Evolutionary conservation across 1,140 invertebrate genomes (phyloP).

Genomic region (Heterodera schachtii): DNA sequence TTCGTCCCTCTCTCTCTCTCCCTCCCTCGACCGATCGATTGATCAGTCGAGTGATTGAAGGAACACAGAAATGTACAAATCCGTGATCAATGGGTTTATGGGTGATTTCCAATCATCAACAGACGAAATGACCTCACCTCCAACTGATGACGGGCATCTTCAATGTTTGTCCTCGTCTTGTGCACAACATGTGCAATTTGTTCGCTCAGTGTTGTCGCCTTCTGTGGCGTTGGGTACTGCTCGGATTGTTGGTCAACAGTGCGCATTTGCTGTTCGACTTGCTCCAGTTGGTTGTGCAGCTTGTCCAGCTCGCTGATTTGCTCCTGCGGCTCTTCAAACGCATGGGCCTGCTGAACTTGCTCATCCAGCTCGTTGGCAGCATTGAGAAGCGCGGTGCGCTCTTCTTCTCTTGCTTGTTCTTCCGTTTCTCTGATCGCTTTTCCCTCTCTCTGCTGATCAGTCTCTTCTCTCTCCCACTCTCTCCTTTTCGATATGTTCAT

Average conservation of each 20-base stretch:
- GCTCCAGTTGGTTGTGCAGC: slow-evolving; percentile 39
- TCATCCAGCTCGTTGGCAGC: slow-evolving; percentile 1
- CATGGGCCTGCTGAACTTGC: slow-evolving; percentile 13
- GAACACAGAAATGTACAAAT: no score
- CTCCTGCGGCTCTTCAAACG: slow-evolving; percentile 7
- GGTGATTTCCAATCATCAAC: no score
- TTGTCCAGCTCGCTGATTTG: slow-evolving; percentile 33
- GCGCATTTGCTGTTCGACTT: slow-evolving; percentile 32
- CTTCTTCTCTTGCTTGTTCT: neutral
- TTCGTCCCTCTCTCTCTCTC: no score
- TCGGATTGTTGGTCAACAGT: slow-evolving; percentile 18
- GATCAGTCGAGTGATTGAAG: no score
- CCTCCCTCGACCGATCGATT: no score
- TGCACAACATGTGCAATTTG: no score
- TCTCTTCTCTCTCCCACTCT: neutral
- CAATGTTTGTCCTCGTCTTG: neutral
- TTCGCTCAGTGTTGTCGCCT: neutral
- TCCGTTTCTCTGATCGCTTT: neutral
- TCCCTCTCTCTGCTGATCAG: neutral
- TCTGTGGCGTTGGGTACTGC: neutral
- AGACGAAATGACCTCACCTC: no score
- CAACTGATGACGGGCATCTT: neutral
- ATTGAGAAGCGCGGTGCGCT: slow-evolving; percentile 7
- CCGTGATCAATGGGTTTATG: no score
- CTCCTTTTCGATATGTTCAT: slow-evolving; percentile 3